Conservation (phyloP, 2,797 vertebrate species). For the Sarcoramphus papa region DNA sequence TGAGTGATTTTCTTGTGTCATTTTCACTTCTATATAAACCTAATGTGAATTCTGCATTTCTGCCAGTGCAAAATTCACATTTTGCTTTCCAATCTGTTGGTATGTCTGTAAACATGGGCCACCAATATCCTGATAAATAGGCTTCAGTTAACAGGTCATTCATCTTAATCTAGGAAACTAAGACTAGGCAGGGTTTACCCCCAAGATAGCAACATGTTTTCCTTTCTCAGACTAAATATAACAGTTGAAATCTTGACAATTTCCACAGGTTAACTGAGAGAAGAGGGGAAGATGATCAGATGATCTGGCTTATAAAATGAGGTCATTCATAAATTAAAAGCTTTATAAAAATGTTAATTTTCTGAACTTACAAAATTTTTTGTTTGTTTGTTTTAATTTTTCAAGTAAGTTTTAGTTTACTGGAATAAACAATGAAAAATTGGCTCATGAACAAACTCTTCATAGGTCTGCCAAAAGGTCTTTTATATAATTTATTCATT, state of each 20-base stretch:
- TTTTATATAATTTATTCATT: neutral
- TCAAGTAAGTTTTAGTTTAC: neutral
- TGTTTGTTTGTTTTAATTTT: neutral
- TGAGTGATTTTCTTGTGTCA: neutral
- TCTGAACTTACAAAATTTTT: neutral
- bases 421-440: neutral
- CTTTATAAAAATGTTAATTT: neutral
- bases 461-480: neutral
- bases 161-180: neutral
- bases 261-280: neutral
- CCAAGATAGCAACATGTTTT: accelerated
- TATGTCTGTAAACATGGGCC: neutral
- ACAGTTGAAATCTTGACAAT: neutral
- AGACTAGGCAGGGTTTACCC: neutral
- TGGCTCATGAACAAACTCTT: neutral
- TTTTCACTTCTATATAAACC: neutral
- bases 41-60: neutral
- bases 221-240: neutral
- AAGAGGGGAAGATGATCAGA: neutral
- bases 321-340: neutral
- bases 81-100: neutral
- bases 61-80: neutral
- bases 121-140: neutral
- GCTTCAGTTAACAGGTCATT: neutral
- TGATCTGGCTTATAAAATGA: neutral